Conservation (phyloP, 2,113 vertebrate species). For the Dasyornis broadbenti region DNA sequence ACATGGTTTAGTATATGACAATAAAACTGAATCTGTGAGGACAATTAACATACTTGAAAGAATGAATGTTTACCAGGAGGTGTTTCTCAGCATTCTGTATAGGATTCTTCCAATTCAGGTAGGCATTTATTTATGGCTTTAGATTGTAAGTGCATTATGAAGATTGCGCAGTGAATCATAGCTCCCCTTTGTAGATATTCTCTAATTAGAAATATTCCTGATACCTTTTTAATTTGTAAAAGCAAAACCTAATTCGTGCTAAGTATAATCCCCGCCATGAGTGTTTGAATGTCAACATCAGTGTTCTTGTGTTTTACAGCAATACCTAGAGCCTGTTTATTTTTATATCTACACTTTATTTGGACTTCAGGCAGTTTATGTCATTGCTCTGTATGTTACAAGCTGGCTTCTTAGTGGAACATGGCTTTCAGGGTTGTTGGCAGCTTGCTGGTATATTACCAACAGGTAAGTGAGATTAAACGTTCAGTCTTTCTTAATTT, state of each 20-base stretch:
- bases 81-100: constrained; percentile 91
- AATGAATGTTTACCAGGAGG: constrained; percentile 99
- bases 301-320: constrained; percentile 73
- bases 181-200: not conserved
- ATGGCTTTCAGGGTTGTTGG: constrained; percentile 87
- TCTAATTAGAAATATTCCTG: constrained; percentile 9
- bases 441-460: constrained; percentile 90
- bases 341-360: constrained; percentile 99
- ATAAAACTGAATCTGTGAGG: constrained; percentile 94
- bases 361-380: constrained; percentile 90
- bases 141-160: constrained; percentile 21
- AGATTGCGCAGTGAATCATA: constrained; percentile 3
- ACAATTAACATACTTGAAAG: constrained; percentile 96
- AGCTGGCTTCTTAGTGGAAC: constrained; percentile 94
- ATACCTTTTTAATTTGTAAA: constrained; percentile 19
- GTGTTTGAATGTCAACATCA: constrained; percentile 39
- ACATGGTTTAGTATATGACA: constrained; percentile 90
- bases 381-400: constrained; percentile 88
- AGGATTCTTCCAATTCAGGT: constrained; percentile 90
- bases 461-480: constrained; percentile 82
- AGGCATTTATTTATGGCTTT: constrained; percentile 54
- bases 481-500: not conserved
- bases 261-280: not conserved
- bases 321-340: constrained; percentile 92
- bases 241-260: not conserved